phyloP scores from a whole-genome alignment of 2,113 vertebrate species.

The Solea senegalensis region DNA sequence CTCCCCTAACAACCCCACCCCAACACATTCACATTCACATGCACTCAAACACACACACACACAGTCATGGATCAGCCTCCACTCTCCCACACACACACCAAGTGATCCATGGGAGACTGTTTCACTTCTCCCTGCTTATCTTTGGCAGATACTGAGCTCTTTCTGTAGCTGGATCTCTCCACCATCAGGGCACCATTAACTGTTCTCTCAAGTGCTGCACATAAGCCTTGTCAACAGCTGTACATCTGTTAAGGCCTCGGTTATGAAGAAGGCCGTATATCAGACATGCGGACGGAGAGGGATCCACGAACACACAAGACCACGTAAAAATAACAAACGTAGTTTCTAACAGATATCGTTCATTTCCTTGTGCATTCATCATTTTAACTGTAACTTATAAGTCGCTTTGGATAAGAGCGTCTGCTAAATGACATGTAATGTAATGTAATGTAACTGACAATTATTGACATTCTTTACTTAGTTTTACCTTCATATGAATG shows the following conservation, averaged over 20 bases:
- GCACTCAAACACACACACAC: conserved; percentile 22
- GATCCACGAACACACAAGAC: neutral
- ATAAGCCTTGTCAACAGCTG: conserved; percentile 40
- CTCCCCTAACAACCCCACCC: conserved; percentile 52
- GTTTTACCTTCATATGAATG: no score
- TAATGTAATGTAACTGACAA: no score
- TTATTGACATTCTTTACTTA: no score
- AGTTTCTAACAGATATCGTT: neutral
- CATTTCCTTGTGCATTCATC: no score
- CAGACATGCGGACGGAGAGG: neutral
- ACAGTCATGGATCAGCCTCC: conserved; percentile 36
- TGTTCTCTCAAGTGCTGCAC: conserved; percentile 50
- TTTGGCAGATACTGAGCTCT: conserved; percentile 66
- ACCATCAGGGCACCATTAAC: conserved; percentile 59
- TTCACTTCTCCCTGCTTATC: conserved; percentile 75
- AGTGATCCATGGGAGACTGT: conserved; percentile 54
- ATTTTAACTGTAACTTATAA: no score
- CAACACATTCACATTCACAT: conserved; percentile 1
- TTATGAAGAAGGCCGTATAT: conserved; percentile 12
- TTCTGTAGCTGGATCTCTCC: conserved; percentile 64
- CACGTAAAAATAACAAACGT: neutral
- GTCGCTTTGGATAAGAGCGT: no score
- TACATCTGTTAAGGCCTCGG: conserved; percentile 14
- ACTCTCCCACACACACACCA: conserved; percentile 57
- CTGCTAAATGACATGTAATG: no score